Evolutionary conservation across 2,888 invertebrate species (phyloP).

Genomic region (Anarsia innoxiella): DNA sequence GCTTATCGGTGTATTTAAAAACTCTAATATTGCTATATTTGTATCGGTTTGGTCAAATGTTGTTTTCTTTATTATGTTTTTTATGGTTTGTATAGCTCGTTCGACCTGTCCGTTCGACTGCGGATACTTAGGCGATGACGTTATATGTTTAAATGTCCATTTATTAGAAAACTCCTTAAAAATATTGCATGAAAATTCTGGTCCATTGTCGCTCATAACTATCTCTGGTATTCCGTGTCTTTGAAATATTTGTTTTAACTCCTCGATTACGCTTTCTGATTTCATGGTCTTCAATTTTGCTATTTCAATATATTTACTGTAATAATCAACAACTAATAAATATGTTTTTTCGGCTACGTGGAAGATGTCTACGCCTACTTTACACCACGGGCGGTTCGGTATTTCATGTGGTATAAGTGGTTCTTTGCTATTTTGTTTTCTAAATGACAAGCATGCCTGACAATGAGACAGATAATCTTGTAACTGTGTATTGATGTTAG

Average conservation of each 20-base stretch:
- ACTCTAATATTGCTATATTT: constrained; percentile 9
- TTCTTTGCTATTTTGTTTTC: constrained; percentile 9
- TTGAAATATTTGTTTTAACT: constrained; percentile 4
- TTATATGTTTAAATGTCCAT: constrained; percentile 16
- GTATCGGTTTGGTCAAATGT: neutral
- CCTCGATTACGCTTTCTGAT: constrained; percentile 11
- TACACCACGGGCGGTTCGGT: constrained; percentile 16
- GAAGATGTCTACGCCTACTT: constrained; percentile 14
- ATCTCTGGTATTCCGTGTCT: constrained; percentile 18
- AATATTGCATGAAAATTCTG: constrained; percentile 11
- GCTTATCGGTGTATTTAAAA: neutral
- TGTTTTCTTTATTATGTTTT: constrained; percentile 19
- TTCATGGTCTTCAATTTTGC: neutral
- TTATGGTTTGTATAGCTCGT: constrained; percentile 16
- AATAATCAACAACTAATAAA: constrained; percentile 15
- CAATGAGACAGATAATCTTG: constrained; percentile 15
- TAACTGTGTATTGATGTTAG: constrained; percentile 16
- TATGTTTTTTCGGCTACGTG: constrained; percentile 10
- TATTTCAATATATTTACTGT: constrained; percentile 16
- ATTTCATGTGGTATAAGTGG: constrained; percentile 15
- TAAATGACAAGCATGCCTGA: constrained; percentile 17
- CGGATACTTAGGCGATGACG: constrained; percentile 18
- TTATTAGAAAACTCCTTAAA: constrained; percentile 15
- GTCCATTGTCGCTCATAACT: constrained; percentile 17
- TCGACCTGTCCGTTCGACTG: constrained; percentile 18